Evolutionary conservation across 2,888 invertebrate genomes (phyloP).

Genomic region (Unio pictorum): DNA sequence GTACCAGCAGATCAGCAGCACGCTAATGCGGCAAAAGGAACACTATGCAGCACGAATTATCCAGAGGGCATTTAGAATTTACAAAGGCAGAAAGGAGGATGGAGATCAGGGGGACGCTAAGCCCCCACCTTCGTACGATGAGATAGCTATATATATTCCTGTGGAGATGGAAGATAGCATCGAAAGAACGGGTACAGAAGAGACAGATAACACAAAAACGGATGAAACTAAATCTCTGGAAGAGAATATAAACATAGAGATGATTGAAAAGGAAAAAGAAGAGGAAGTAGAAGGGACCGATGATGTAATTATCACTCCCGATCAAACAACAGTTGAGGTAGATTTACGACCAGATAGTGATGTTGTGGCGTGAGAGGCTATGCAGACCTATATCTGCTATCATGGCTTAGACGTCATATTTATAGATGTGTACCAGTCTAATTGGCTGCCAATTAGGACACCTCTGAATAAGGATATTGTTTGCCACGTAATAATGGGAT

Average conservation of each 20-base stretch:
- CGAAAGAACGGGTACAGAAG: constrained; percentile 66
- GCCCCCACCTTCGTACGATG: constrained; percentile 43
- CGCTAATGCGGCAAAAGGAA: constrained; percentile 95
- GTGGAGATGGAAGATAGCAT: constrained; percentile 19
- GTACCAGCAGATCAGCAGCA: constrained; percentile 95
- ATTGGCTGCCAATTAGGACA: too few relatives aligned
- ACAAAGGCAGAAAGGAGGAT: constrained; percentile 21
- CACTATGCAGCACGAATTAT: constrained; percentile 96
- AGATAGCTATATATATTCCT: constrained; percentile 30
- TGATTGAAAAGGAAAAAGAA: constrained; percentile 13
- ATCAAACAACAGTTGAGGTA: constrained; percentile 53
- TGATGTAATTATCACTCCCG: constrained; percentile 12
- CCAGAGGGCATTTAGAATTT: constrained; percentile 95
- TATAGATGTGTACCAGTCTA: too few relatives aligned
- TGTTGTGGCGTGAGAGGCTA: constrained; percentile 55
- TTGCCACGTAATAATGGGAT: too few relatives aligned
- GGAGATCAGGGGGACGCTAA: constrained; percentile 11
- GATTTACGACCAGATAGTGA: constrained; percentile 64
- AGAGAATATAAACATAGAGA: constrained; percentile 19
- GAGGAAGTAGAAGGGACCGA: constrained; percentile 13
- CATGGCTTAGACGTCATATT: too few relatives aligned
- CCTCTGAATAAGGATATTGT: too few relatives aligned
- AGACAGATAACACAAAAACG: constrained; percentile 8
- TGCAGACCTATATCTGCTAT: constrained; percentile 2
- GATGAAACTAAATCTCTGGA: constrained; percentile 12